Percentiles rank a stretch among this genome's conserved stretches.
Conservation (phyloP, 2,888 invertebrate genomes). For the Platerodrilus igneus region DNA sequence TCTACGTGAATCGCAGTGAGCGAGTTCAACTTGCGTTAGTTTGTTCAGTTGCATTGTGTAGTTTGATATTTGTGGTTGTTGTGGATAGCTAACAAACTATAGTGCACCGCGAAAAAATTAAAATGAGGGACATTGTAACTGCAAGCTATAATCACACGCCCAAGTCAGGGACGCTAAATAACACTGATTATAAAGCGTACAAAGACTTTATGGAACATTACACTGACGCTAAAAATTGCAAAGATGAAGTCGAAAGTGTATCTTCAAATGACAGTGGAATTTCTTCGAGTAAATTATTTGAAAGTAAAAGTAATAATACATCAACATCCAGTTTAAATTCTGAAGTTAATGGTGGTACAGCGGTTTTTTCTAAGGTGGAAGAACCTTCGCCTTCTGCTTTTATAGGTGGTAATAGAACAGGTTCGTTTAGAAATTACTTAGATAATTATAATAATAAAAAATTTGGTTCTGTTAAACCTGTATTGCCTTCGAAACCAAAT, state of each 20-base stretch:
- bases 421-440: conserved; percentile 32
- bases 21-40: conserved; percentile 11
- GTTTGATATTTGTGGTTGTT: neutral
- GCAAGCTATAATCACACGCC: conserved; percentile 53
- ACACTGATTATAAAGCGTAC: conserved; percentile 39
- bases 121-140: conserved; percentile 32
- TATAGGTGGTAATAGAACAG: conserved; percentile 11
- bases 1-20: conserved; percentile 15
- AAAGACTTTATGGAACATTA: conserved; percentile 39
- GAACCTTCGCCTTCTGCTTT: conserved; percentile 15
- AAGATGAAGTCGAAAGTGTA: conserved; percentile 31
- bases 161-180: conserved; percentile 10
- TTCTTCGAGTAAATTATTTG: conserved; percentile 25
- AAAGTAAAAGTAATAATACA: conserved; percentile 26
- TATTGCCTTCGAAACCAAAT: conserved; percentile 17
- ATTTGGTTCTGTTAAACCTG: conserved; percentile 32
- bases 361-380: conserved; percentile 18
- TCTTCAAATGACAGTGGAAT: conserved; percentile 32
- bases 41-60: conserved; percentile 14
- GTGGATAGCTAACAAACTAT: conserved; percentile 1
- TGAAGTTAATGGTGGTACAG: conserved; percentile 21
- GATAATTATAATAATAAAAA: conserved; percentile 33
- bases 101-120: conserved; percentile 1
- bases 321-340: conserved; percentile 31
- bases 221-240: conserved; percentile 30